Base-by-base conservation (phyloP, 2,888 invertebrate species). In the Drosophila subsilvestris region DNA sequence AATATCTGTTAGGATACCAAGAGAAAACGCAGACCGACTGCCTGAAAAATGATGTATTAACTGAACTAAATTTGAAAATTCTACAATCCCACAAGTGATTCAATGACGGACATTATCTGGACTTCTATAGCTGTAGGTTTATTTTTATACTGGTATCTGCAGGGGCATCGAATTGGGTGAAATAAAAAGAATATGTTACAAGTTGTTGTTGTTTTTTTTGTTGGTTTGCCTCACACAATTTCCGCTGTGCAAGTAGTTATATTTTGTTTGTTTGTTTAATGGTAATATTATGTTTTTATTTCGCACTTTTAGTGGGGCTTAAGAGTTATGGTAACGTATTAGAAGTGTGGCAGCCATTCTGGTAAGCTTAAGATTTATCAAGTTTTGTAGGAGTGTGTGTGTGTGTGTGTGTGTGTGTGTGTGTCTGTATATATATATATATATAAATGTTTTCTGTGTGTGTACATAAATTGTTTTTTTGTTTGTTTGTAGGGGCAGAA, bases 131-230 rank as follows among this genome's bases (percentile, higher is more conserved):
- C 5, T 14, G 18, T 8, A 7, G 1, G n/a, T 12, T n/a, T 7
- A n/a, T n/a, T n/a, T n/a, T n/a, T n/a, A n/a, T n/a, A n/a, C n/a
- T n/a, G n/a, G n/a, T n/a, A n/a, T 27, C 48, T 55, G n/a, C 60
- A 60, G 44, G 48, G 9, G 32, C 17, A 50, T 54, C 44, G 12
- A 2, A 18, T n/a, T 27, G 44, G 8, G n/a, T 18, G 42, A 85
- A 76, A 86, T 81, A 86, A 83, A 79, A 79, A 80, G 73, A 80
- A 73, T 74, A 75, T 82, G 66, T 82, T 86, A 82, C 69, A 82
- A 54, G 14, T 14, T n/a, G 14, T n/a, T 7, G 37, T 37, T 37
- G 8, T 27, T 27, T 2, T 27, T 6, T 6, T 77, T 78, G 48
- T 49, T 57, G 57, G 58, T 79, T 80, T 75, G 74, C 68, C 74